phyloP scores from a whole-genome alignment of 2,797 vertebrate genomes.

The Eurystomus glaucurus region DNA sequence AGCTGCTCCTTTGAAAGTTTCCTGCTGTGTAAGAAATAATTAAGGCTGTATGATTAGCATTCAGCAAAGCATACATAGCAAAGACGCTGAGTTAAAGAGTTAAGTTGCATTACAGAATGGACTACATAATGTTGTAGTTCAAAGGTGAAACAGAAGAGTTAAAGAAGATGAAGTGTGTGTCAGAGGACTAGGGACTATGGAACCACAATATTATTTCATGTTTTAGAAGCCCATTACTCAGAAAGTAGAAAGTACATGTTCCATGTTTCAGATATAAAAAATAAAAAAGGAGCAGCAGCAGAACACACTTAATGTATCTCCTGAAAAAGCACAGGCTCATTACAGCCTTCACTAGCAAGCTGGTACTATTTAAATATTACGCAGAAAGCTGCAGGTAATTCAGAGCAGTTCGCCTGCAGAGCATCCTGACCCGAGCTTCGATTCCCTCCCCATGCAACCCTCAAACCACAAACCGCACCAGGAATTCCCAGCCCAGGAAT shows the following conservation, averaged over 20 bases:
- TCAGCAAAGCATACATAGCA: conserved; percentile 41
- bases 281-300: background rate
- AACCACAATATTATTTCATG: background rate
- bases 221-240: background rate
- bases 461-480: background rate
- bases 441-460: background rate
- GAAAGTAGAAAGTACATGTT: background rate
- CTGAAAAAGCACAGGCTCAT: background rate
- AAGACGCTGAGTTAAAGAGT: conserved; percentile 37
- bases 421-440: background rate
- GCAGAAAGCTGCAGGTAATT: background rate
- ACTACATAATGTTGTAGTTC: background rate
- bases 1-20: conserved; percentile 70
- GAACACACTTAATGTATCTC: background rate
- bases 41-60: conserved; percentile 48
- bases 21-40: conserved; percentile 75
- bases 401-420: background rate
- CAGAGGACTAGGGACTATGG: background rate
- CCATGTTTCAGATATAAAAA: background rate
- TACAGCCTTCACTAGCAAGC: background rate
- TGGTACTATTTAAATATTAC: background rate
- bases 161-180: background rate
- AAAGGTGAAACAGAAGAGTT: background rate
- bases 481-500: background rate
- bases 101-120: background rate